Evolutionary conservation across 2,888 invertebrate species (phyloP), one percentile per base, ranked within the genome.

Genomic region (Ligdia adustata): DNA sequence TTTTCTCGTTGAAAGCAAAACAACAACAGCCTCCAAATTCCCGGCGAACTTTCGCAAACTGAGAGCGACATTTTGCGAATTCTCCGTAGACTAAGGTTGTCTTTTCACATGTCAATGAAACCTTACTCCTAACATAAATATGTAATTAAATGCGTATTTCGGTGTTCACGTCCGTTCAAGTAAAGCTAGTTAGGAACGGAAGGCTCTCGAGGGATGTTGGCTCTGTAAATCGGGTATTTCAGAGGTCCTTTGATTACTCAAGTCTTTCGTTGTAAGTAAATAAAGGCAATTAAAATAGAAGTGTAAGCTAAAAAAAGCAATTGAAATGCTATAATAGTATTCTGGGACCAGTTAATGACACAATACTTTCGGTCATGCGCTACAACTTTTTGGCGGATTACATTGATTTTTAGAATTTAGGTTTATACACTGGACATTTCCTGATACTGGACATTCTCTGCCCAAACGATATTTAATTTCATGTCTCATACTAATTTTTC

Each of bases 81-180:
- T 32, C 34, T 41, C 33, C 24, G 24, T 12, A 37, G 37, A 35
- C 12, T 4, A 7, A 9, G 27, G 16, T 28, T 16, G 20, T 26
- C 40, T 22, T 7, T 22, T 12, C 15, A 14, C 34, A 14, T 16
- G 24, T 37, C 43, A 43, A 22, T 35, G 34, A 16, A 31, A 9
- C 43, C 13, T 24, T 11, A 15, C 24, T 11, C 9, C 3, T 11
- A 28, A 22, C 13, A 14, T 29, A 37, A 24, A 37, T 43, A 37
- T 26, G 16, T 44, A 39, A 45, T 45, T 26, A 34, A 26, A 38
- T 32, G 33, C 38, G 27, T 32, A 28, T 33, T 27, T 26, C 32
- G 18, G 3, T 33, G 26, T 33, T 27, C 38, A 44, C 20, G 45
- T 45, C 38, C 27, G 14, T 38, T 33, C 9, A 1, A 2, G 20